Evolutionary conservation across 2,797 vertebrate species (phyloP).

Genomic region (Eleutherodactylus coqui): DNA sequence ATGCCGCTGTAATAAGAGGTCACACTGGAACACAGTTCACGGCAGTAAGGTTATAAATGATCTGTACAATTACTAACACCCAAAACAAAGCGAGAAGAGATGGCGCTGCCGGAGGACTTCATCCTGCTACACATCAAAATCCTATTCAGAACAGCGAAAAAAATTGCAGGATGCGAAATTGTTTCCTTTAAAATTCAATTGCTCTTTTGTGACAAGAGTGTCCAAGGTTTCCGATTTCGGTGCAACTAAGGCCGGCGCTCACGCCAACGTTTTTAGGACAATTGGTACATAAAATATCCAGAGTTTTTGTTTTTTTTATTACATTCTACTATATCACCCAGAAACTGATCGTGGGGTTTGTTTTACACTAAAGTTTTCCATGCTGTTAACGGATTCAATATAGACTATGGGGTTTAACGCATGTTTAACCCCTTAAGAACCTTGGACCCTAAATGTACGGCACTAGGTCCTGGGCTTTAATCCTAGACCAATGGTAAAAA

Average conservation of each 20-base stretch:
- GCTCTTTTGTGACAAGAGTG: constrained; percentile 44
- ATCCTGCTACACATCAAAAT: constrained; percentile 32
- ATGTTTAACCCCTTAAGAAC: too few species aligned
- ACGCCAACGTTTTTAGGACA: neutral
- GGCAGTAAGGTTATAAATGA: constrained; percentile 40
- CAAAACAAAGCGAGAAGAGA: constrained; percentile 42
- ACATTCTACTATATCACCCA: neutral
- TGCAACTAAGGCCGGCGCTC: neutral
- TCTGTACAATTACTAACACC: constrained; percentile 36
- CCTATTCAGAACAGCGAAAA: constrained; percentile 18
- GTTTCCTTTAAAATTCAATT: constrained; percentile 45
- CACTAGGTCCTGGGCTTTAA: too few species aligned
- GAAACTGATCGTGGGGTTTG: neutral
- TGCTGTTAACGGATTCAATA: neutral
- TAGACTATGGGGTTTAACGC: neutral
- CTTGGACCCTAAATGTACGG: too few species aligned
- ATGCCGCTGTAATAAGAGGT: constrained; percentile 50
- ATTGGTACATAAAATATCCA: neutral
- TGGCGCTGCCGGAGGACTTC: constrained; percentile 3
- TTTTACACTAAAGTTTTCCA: neutral
- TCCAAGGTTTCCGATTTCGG: neutral
- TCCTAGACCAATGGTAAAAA: too few species aligned
- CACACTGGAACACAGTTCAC: constrained; percentile 46
- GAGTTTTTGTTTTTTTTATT: neutral
- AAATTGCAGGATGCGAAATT: constrained; percentile 30